Evolutionary conservation across 2,797 vertebrate species (phyloP), one percentile per base, ranked within the genome.

Genomic region (Helostoma temminkii): DNA sequence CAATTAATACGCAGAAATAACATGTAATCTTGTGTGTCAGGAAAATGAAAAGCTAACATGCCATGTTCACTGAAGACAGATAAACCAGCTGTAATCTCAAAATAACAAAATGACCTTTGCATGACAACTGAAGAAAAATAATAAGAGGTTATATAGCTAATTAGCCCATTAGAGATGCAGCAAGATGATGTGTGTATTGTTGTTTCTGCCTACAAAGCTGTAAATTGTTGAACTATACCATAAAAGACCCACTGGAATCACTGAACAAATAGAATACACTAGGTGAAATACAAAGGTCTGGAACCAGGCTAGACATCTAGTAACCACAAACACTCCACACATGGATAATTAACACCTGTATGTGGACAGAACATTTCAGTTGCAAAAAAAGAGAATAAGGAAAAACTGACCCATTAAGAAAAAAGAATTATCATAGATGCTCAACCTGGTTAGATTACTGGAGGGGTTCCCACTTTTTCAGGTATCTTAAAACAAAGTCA

Each of bases 371-470:
- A 59, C 43, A 56, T 71, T 69, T 68, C 41, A 79, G 53, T 26
- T 60, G 68, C 78, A 82, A 81, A 63, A 68, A 34, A 63, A 63
- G 52, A 57, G 26, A 9, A 28, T 58, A 32, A 41, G 32, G 58
- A 66, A 64, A 24, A 1, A 24, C 42, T 19, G 56, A 69, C 49
- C 57, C 54, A 43, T 42, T 65, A 57, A 61, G 36, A 56, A 67
- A 68, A 71, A 7, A 55, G 39, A 66, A 48, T 62, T 15, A 22
- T 42, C 18, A 56, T 9, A 39, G 11, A 63, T 57, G 42, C 32
- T 48, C 1, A n/a, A 41, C 16, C 42, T 56, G 5, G 53, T 71
- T 48, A 54, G n/a, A 14, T 16, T 37, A 37, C 5, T 15, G 36
- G 36, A 37, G 36, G 36, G 36, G 5, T 37, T 37, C 12, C 15